These are phyloP conservation scores for Ophiodon elongatus DNA, from an alignment of 2,113 vertebrate genomes.

Conservation along the genomic window DNA sequence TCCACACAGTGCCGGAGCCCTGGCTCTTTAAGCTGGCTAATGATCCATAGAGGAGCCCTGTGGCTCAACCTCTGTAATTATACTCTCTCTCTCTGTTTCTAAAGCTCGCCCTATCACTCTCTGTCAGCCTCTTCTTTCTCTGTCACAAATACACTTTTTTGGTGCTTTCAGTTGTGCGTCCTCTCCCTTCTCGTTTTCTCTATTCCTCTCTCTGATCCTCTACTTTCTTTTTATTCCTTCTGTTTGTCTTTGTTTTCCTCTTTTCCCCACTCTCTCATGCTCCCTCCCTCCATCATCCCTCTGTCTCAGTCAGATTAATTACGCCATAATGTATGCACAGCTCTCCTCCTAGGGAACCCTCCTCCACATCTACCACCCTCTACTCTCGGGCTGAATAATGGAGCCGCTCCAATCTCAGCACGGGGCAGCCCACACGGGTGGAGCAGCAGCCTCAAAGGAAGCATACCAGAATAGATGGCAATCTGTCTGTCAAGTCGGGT, in stretches of 20 bases:
- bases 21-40: constrained; percentile 74
- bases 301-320: constrained; percentile 73
- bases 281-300: constrained; percentile 8
- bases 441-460: constrained; percentile 45
- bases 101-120: constrained; percentile 51
- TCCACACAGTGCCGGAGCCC: constrained; percentile 30
- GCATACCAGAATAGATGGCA: constrained; percentile 18
- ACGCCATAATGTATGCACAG: constrained; percentile 60
- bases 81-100: constrained; percentile 50
- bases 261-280: neutral
- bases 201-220: constrained; percentile 43
- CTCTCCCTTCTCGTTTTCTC: neutral
- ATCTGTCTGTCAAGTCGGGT: constrained; percentile 30
- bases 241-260: constrained; percentile 36
- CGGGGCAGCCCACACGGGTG: constrained; percentile 54
- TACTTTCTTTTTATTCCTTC: constrained; percentile 23
- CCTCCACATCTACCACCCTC: constrained; percentile 48
- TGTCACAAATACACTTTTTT: constrained; percentile 22
- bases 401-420: constrained; percentile 49
- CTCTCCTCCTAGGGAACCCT: constrained; percentile 52
- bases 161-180: neutral
- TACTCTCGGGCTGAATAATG: constrained; percentile 43
- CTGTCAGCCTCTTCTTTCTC: constrained; percentile 47
- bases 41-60: constrained; percentile 72
- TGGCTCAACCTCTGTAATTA: constrained; percentile 76